These are phyloP conservation scores for Plotosus lineatus DNA, from an alignment of 2,113 vertebrate species.

Conservation along the genomic window DNA sequence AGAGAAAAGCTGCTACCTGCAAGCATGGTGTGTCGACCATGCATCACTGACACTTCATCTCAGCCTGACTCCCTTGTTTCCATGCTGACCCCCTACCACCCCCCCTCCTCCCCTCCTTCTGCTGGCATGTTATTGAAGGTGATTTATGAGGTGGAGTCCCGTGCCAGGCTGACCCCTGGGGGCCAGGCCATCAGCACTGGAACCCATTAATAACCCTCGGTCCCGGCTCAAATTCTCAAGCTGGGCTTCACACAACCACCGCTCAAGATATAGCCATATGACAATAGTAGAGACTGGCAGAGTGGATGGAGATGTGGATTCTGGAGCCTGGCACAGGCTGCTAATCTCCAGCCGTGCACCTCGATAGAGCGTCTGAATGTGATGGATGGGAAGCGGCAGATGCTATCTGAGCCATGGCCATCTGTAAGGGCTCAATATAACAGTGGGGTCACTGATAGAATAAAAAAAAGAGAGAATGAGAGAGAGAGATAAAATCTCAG, in stretches of 20 bases:
- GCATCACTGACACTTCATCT: constrained; percentile 92
- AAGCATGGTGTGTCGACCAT: constrained; percentile 69
- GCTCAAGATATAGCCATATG: constrained; percentile 10
- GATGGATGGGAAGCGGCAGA: constrained; percentile 54
- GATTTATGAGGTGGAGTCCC: constrained; percentile 90
- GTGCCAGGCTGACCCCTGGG: constrained; percentile 87
- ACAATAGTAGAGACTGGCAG: constrained; percentile 43
- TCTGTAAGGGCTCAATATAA: constrained; percentile 54
- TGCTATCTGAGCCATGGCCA: constrained; percentile 54
- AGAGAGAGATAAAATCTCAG: constrained; percentile 34
- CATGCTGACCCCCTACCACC: constrained; percentile 85
- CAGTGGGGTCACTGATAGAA: constrained; percentile 51
- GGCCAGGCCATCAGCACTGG: constrained; percentile 77
- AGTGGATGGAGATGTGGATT: constrained; percentile 35
- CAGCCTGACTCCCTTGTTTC: constrained; percentile 88
- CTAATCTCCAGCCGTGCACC: constrained; percentile 24
- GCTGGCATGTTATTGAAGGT: constrained; percentile 91
- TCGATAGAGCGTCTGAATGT: constrained; percentile 39
- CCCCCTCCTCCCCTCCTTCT: no score
- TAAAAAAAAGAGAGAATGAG: constrained; percentile 33
- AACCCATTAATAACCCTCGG: constrained; percentile 89
- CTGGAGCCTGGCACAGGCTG: constrained; percentile 33
- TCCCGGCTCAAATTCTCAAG: constrained; percentile 68
- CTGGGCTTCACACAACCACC: constrained; percentile 61
- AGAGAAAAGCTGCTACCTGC: constrained; percentile 54